Evolutionary conservation across 2,888 invertebrate genomes (phyloP), one percentile per base, ranked within the genome.

Genomic region (Autographa gamma): DNA sequence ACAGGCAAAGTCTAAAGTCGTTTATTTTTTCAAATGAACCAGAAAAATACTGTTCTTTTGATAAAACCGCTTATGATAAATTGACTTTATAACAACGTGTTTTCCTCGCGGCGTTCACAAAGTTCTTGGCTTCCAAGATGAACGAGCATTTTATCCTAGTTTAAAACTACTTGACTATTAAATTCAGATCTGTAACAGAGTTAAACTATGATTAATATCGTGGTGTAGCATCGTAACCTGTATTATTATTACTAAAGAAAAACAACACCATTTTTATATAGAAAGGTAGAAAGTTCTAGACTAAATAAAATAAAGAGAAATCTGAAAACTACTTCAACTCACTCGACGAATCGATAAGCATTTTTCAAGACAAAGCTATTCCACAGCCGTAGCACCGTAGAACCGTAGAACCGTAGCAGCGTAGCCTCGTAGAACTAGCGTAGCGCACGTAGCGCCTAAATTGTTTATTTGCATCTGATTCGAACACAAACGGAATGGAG

Each of bases 381-480:
- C 7, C n/a, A 38, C 38, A 2, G 48, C 8, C 8, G n/a, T n/a
- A 48, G n/a, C 48, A 7, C n/a, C 6, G 48, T 48, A 56, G 13
- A 19, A 25, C 18, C 52, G n/a, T n/a, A 52, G 52, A 58, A 52
- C 2, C 73, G 62, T 72, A 75, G 69, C 75, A 3, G 14, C 66
- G 66, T 71, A 70, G 58, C 56, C 8, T 16, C 60, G 32, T 59
- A 32, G 31, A 8, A 31, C 31, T 16, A 56, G 77, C 34, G 14
- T 13, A 43, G 63, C 58, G 60, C 71, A 54, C 74, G 71, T 68
- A 74, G 59, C 65, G 25, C 43, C 60, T 56, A 70, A 71, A 74
- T 75, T 64, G 76, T 72, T 74, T 79, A 79, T 74, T 71, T 79
- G 74, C 67, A 61, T 79, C 60, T 60, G 38, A 66, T 63, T 59